Evolutionary conservation across 2,888 invertebrate genomes (phyloP), one percentile per base, ranked within the genome.

Genomic region (Celastrina argiolus): DNA sequence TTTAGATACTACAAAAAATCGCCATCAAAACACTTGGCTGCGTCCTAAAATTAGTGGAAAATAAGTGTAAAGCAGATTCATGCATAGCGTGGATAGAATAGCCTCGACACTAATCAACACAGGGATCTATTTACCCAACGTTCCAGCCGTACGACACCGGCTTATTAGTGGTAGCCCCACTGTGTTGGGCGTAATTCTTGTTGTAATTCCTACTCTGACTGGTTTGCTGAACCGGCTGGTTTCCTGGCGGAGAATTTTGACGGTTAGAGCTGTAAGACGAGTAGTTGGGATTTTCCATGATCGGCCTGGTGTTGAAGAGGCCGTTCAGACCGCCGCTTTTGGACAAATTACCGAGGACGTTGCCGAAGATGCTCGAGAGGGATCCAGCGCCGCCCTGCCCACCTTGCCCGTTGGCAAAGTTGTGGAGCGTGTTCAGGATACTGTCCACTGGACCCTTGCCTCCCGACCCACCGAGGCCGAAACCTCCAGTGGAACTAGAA

Each of bases 91-190:
- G 71, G 72, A 72, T 66, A 74, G 75, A 73, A 71, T 78, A 80
- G 73, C 78, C 76, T 74, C 75, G 76, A 76, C 79, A 74, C 72
- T 36, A 59, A 71, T 69, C 70, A 69, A 59, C 65, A 69, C 65
- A 64, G 70, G 63, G 67, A 70, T 69, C 63, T 72, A 83, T 82
- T 92, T 92, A 92, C 92, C 92, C 87, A 82, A 87, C 77, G 69
- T 84, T 87, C 91, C 91, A 91, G 71, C 91, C 91, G 74, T 90
- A 92, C 65, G 80, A 77, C 69, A 80, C 81, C 26, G 92, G 90
- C 73, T 79, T 85, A 75, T 80, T 78, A 14, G 88, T 84, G 34
- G 84, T 76, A 58, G 85, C 87, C 56, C 74, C 77, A 69, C 72
- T 84, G 70, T 76, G 84, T 34, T 72, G 79, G 22, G 72, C 80